These are phyloP conservation scores for Deilephila elpenor DNA, from an alignment of 2,888 invertebrate genomes.

Conservation along the genomic window DNA sequence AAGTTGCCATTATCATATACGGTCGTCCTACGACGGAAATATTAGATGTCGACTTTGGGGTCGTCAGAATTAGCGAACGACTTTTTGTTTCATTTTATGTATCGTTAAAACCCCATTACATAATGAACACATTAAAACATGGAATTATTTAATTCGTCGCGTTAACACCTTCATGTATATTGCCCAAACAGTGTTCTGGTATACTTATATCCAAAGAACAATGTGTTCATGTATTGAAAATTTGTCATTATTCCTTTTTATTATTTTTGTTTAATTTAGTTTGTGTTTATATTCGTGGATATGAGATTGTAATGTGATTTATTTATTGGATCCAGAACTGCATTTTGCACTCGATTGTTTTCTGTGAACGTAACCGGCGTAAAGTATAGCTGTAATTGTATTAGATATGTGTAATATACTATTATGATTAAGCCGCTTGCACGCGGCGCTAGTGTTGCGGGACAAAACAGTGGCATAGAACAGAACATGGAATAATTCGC, in stretches of 20 bases:
- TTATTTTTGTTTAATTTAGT: constrained; percentile 49
- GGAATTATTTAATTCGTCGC: constrained; percentile 42
- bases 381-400: constrained; percentile 51
- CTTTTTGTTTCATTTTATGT: constrained; percentile 7
- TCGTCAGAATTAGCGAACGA: not conserved
- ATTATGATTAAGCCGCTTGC: constrained; percentile 47
- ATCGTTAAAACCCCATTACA: constrained; percentile 2
- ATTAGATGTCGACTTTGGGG: not conserved
- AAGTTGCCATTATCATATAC: not conserved
- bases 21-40: not conserved
- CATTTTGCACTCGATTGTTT: constrained; percentile 69
- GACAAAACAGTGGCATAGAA: not conserved
- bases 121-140: constrained; percentile 48
- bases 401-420: constrained; percentile 44
- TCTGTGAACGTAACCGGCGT: constrained; percentile 49
- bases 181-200: constrained; percentile 26
- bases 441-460: constrained; percentile 22
- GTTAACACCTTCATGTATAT: constrained; percentile 17
- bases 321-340: constrained; percentile 80
- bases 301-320: constrained; percentile 73
- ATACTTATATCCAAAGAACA: constrained; percentile 71
- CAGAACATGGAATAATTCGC: not conserved
- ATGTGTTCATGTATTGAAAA: constrained; percentile 79
- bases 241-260: constrained; percentile 59
- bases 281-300: constrained; percentile 22